A percentile compares a stretch with the other conserved stretches of the same genome.
These are phyloP conservation scores for Pseudomyrmex flavicornis DNA, from an alignment of 1,140 invertebrate genomes.

Conservation along the genomic window DNA sequence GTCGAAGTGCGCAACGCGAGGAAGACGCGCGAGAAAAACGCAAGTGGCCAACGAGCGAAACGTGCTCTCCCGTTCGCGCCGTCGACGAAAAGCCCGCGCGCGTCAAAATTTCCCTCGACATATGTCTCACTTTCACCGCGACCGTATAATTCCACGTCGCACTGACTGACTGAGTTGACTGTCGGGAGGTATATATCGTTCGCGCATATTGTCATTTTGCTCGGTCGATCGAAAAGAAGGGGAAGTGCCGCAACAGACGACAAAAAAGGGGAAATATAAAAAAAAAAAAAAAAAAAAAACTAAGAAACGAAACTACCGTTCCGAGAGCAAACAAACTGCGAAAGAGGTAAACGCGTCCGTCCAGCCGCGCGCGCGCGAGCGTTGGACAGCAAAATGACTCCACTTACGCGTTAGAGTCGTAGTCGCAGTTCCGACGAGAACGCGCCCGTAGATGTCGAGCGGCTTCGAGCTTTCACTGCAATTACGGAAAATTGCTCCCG, in stretches of 20 bases:
- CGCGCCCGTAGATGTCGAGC: slow-evolving; percentile 64
- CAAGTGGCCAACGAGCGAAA: slow-evolving; percentile 7
- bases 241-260: slow-evolving; percentile 7
- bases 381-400: slow-evolving; percentile 83
- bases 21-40: slow-evolving; percentile 19
- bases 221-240: slow-evolving; percentile 26
- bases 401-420: slow-evolving; percentile 75
- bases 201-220: slow-evolving; percentile 41
- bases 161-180: slow-evolving; percentile 2
- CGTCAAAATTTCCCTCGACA: slow-evolving; percentile 37
- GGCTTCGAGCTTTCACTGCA: slow-evolving; percentile 81
- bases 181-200: background rate
- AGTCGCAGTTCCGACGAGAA: slow-evolving; percentile 52
- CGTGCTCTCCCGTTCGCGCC: slow-evolving; percentile 14
- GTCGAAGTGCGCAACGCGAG: background rate
- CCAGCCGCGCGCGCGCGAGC: slow-evolving; percentile 65
- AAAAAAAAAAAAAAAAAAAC: slow-evolving; percentile 30
- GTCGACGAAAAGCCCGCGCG: slow-evolving; percentile 18
- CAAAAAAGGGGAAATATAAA: background rate
- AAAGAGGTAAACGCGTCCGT: slow-evolving; percentile 77
- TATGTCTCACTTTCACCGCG: slow-evolving; percentile 54
- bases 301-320: slow-evolving; percentile 62
- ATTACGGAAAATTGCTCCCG: slow-evolving; percentile 82
- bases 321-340: slow-evolving; percentile 69
- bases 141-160: slow-evolving; percentile 15